A percentile compares a stretch with the other conserved stretches of the same genome.
Evolutionary conservation across 2,888 invertebrate genomes (phyloP).

Genomic region (Hydraecia micacea): DNA sequence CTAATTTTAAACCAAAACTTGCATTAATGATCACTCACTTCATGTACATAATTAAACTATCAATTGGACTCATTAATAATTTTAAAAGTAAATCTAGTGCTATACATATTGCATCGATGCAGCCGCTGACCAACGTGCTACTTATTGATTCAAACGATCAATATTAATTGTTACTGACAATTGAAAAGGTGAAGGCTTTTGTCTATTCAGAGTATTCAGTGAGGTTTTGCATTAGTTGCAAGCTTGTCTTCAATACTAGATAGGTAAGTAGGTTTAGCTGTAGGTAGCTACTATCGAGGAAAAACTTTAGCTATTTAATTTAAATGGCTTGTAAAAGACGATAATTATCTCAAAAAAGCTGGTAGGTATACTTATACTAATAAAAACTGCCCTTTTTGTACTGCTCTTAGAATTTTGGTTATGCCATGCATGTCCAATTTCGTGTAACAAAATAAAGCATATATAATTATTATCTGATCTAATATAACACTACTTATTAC

Average conservation of each 20-base stretch:
- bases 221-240: background rate
- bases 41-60: background rate
- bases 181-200: constrained; percentile 40
- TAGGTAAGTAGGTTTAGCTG: background rate
- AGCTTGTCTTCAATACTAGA: background rate
- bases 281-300: background rate
- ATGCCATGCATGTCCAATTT: background rate
- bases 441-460: background rate
- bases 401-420: background rate
- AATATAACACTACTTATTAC: background rate
- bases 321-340: background rate
- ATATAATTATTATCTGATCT: constrained; percentile 8
- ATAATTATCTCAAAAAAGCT: background rate
- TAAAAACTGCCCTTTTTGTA: background rate
- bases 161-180: constrained; percentile 51
- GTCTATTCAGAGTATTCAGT: constrained; percentile 8
- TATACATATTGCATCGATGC: constrained; percentile 14
- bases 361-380: too few species aligned
- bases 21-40: background rate
- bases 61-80: background rate
- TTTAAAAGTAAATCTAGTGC: background rate
- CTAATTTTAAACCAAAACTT: background rate
- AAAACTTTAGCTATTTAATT: background rate
- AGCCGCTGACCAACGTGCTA: constrained; percentile 14
- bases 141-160: constrained; percentile 50